These are phyloP conservation scores for Psettodes erumei DNA, from an alignment of 2,113 vertebrate genomes.

Conservation along the genomic window DNA sequence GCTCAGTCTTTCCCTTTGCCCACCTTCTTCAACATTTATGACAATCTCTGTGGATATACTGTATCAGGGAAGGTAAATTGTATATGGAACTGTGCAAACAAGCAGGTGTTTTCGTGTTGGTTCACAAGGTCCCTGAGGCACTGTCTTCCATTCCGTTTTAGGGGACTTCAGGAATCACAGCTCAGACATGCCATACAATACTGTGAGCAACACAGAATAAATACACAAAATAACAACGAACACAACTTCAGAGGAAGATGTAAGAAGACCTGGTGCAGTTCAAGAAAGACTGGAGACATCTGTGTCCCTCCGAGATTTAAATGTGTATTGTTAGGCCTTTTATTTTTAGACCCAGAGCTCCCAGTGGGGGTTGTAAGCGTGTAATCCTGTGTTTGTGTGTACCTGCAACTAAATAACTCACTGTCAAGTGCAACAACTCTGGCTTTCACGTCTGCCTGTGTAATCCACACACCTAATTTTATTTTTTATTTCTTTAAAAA, in stretches of 20 bases:
- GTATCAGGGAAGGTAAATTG: constrained; percentile 44
- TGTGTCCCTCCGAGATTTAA: constrained; percentile 81
- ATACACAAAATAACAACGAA: constrained; percentile 62
- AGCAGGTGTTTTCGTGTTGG: constrained; percentile 53
- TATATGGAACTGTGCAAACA: constrained; percentile 61
- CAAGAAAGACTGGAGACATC: constrained; percentile 82
- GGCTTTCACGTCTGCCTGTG: constrained; percentile 71
- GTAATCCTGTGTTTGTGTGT: constrained; percentile 81
- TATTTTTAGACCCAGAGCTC: constrained; percentile 83
- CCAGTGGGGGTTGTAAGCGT: constrained; percentile 80
- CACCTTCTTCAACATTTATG: constrained; percentile 49
- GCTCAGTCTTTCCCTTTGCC: constrained; percentile 41
- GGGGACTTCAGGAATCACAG: constrained; percentile 61
- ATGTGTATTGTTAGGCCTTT: constrained; percentile 84
- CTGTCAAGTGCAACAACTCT: constrained; percentile 77
- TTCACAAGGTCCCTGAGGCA: constrained; percentile 64
- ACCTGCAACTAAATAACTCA: constrained; percentile 82
- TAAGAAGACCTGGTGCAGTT: constrained; percentile 74
- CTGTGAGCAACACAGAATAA: constrained; percentile 61
- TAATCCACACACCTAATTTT: constrained; percentile 75
- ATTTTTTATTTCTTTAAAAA: constrained; percentile 47
- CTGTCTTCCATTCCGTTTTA: constrained; percentile 51
- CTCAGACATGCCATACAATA: constrained; percentile 56
- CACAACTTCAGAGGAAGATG: constrained; percentile 72
- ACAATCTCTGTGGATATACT: constrained; percentile 24